Conservation (phyloP, 2,888 invertebrate species). For the Xestia ashworthii region DNA sequence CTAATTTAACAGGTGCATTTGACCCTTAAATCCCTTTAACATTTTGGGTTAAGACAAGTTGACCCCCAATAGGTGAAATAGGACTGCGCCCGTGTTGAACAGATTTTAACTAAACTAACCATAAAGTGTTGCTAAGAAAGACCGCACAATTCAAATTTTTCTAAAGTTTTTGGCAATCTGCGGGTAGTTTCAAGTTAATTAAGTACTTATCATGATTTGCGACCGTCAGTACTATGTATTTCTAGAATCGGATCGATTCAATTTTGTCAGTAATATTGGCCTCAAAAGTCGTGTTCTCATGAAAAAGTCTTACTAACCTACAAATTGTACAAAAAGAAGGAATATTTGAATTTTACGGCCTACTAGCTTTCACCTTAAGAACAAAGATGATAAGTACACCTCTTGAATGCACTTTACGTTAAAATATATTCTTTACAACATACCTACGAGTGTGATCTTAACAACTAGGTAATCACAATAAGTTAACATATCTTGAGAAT, state of each 20-base stretch:
- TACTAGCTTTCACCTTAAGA: background rate
- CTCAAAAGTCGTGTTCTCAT: background rate
- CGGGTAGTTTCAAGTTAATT: background rate
- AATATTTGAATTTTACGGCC: background rate
- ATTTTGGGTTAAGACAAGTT: background rate
- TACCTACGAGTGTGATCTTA: constrained; percentile 35
- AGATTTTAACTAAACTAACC: background rate
- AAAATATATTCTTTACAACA: constrained; percentile 1
- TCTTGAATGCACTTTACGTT: background rate
- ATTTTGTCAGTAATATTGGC: background rate
- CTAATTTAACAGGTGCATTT: background rate
- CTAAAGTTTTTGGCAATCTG: background rate
- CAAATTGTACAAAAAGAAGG: background rate
- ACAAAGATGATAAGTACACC: background rate
- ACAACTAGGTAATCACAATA: constrained; percentile 28
- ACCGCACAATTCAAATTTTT: background rate
- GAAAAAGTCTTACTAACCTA: background rate
- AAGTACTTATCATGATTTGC: too few relatives aligned
- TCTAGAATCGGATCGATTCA: background rate
- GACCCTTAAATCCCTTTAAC: background rate
- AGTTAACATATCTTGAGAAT: constrained; percentile 16
- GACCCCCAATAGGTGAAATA: background rate
- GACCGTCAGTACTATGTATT: background rate
- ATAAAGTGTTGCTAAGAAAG: background rate
- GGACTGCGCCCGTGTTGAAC: background rate